Evolutionary conservation across 2,797 vertebrate species (phyloP).

Genomic region (Rhinoraja longicauda): DNA sequence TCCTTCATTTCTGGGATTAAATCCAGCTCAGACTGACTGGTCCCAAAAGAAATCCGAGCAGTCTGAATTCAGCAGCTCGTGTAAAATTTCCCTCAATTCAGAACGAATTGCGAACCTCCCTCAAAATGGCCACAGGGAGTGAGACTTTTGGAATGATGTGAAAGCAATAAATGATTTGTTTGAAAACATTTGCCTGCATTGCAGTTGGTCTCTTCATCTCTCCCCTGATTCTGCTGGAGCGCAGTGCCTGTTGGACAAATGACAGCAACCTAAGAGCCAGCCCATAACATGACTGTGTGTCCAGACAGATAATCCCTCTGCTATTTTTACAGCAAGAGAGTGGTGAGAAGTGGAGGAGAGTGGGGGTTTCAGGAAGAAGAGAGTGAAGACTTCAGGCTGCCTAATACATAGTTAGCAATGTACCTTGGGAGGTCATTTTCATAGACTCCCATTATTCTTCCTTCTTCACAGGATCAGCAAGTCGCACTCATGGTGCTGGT

Average conservation of each 20-base stretch:
- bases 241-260: too few species aligned
- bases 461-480: not conserved
- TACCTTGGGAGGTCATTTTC: not conserved
- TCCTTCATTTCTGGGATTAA: not conserved
- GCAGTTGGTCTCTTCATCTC: not conserved
- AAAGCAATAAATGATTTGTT: not conserved
- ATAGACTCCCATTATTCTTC: not conserved
- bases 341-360: not conserved
- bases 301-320: not conserved
- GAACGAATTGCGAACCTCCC: not conserved
- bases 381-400: not conserved
- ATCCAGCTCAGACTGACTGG: not conserved
- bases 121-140: not conserved
- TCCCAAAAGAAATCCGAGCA: not conserved
- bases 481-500: not conserved
- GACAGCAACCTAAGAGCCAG: not conserved
- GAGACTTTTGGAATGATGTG: not conserved
- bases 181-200: too few species aligned
- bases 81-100: not conserved
- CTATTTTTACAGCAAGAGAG: not conserved
- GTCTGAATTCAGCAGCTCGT: not conserved
- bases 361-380: not conserved
- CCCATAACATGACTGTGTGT: not conserved
- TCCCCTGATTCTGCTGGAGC: not conserved
- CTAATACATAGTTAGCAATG: not conserved